A percentile compares a stretch with the other conserved stretches of the same genome.
phyloP scores from a whole-genome alignment of 2,888 invertebrate genomes.

The Drosophila algonquin region DNA sequence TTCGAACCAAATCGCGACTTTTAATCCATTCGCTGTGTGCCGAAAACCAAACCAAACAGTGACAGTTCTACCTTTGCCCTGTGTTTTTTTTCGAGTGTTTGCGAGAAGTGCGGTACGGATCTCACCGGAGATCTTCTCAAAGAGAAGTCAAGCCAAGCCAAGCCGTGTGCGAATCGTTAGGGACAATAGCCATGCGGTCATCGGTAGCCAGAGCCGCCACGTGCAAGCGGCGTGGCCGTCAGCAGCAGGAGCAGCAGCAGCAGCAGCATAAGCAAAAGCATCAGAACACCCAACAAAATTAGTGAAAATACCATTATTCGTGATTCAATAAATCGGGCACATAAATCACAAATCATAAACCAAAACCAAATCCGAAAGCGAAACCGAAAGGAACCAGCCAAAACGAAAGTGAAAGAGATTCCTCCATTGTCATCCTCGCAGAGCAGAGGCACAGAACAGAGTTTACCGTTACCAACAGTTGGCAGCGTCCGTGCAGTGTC shows the following conservation, averaged over 20 bases:
- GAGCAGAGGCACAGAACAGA: neutral
- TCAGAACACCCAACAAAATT: constrained; percentile 23
- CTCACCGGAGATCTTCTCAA: neutral
- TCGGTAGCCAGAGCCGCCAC: constrained; percentile 52
- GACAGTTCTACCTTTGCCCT: neutral
- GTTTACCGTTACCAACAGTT: neutral
- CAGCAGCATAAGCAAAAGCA: constrained; percentile 21
- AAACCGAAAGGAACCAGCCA: neutral
- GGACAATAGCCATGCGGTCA: constrained; percentile 8
- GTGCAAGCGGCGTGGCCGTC: constrained; percentile 74
- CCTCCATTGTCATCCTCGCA: neutral
- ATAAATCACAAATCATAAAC: neutral
- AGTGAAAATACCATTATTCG: neutral
- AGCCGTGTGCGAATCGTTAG: constrained; percentile 1
- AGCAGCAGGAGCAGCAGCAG: constrained; percentile 42
- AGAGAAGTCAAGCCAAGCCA: neutral
- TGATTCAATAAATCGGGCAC: neutral
- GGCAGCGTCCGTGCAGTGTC: neutral
- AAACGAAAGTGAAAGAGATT: neutral
- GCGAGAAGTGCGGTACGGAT: constrained; percentile 1
- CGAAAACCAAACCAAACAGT: neutral
- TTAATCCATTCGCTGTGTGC: neutral
- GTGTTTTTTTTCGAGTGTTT: constrained; percentile 35
- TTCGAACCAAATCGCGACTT: constrained; percentile 29
- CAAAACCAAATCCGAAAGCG: neutral